Conservation (phyloP, 1,140 invertebrate species). For the Thereuonema tuberculata region DNA sequence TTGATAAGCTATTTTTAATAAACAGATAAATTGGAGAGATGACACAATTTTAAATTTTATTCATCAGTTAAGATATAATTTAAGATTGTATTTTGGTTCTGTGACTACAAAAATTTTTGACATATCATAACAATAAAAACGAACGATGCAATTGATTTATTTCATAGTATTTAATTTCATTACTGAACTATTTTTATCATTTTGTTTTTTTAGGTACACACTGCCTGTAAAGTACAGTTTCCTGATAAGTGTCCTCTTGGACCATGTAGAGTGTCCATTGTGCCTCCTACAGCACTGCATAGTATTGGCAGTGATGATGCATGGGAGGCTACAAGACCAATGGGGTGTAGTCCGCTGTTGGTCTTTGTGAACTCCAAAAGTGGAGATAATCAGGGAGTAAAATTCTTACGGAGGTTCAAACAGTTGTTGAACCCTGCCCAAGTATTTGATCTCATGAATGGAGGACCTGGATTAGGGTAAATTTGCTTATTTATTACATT, state of each 20-base stretch:
- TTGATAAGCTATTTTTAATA: too few relatives aligned
- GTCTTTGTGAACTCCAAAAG: slow-evolving; percentile 97
- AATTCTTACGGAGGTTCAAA: slow-evolving; percentile 87
- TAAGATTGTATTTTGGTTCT: too few relatives aligned
- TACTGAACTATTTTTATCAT: too few relatives aligned
- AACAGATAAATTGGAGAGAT: too few relatives aligned
- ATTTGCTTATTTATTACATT: not conserved
- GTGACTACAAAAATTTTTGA: too few relatives aligned
- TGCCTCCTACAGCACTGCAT: slow-evolving; percentile 82
- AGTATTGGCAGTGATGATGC: slow-evolving; percentile 72
- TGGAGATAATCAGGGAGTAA: slow-evolving; percentile 93
- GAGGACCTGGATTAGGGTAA: slow-evolving; percentile 72
- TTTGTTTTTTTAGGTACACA: slow-evolving; percentile 49
- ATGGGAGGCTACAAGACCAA: slow-evolving; percentile 71
- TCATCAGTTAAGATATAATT: too few relatives aligned
- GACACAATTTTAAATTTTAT: too few relatives aligned
- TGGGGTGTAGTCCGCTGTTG: slow-evolving; percentile 68
- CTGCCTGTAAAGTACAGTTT: slow-evolving; percentile 57
- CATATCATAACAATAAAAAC: too few relatives aligned
- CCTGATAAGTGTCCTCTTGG: slow-evolving; percentile 65
- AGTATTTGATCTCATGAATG: slow-evolving; percentile 86
- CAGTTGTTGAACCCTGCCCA: slow-evolving; percentile 93
- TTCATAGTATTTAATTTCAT: too few relatives aligned
- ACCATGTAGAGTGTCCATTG: slow-evolving; percentile 72
- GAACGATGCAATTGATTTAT: too few relatives aligned